phyloP scores from a whole-genome alignment of 2,113 vertebrate genomes.

The Otolemur garnettii region DNA sequence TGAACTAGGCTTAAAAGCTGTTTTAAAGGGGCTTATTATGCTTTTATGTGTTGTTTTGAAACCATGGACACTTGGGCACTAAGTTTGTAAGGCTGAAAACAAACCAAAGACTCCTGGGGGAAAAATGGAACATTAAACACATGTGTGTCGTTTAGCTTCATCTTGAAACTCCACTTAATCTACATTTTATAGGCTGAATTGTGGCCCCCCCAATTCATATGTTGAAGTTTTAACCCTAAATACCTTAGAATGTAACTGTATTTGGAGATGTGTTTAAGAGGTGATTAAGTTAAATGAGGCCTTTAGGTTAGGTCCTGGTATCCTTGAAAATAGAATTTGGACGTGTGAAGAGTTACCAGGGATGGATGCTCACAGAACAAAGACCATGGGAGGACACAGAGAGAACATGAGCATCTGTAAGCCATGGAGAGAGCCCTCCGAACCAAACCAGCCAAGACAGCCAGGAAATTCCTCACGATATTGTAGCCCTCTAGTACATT shows the following conservation, averaged over 20 bases:
- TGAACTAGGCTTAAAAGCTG: conserved; percentile 52
- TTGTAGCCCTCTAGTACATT: background rate
- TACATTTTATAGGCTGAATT: background rate
- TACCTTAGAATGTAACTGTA: background rate
- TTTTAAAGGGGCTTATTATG: conserved; percentile 56
- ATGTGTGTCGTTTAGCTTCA: background rate
- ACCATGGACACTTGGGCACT: background rate
- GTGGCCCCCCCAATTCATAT: background rate
- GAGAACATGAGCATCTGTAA: background rate
- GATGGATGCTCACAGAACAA: background rate
- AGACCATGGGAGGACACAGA: background rate
- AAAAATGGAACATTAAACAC: background rate
- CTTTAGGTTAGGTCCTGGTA: too few species aligned
- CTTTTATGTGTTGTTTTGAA: conserved; percentile 63
- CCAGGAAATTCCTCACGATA: background rate
- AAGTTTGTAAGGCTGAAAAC: conserved; percentile 16
- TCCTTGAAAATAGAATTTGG: background rate
- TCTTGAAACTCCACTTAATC: background rate
- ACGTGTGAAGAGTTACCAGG: too few species aligned
- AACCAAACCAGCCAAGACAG: background rate
- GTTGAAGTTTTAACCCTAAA: background rate
- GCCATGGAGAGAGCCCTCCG: background rate
- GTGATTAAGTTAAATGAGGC: background rate
- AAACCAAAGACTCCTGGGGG: background rate
- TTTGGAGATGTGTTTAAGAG: background rate